Percentiles rank a stretch among this genome's conserved stretches.
These are phyloP conservation scores for Incurvaria masculella DNA, from an alignment of 2,888 invertebrate genomes.

Conservation along the genomic window DNA sequence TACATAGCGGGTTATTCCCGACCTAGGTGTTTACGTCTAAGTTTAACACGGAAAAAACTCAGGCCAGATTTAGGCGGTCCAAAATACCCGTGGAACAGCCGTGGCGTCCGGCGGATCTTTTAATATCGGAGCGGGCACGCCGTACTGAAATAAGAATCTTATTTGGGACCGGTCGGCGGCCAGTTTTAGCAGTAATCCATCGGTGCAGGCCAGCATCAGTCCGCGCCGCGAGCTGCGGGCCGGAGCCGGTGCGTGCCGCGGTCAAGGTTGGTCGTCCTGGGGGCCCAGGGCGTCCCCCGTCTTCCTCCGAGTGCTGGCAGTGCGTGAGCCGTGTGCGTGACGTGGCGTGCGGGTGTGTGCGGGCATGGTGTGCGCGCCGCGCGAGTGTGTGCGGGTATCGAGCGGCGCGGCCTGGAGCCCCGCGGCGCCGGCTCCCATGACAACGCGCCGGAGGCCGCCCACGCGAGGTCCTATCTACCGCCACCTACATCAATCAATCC, in stretches of 20 bases:
- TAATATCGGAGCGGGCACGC: conserved; percentile 11
- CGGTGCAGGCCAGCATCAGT: conserved; percentile 11
- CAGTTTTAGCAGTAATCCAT: conserved; percentile 8
- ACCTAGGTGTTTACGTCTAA: conserved; percentile 45
- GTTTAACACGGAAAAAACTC: conserved; percentile 36
- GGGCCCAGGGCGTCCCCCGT: not conserved
- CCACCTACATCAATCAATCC: conserved; percentile 31
- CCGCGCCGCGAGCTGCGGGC: conserved; percentile 8
- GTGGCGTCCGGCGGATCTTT: conserved; percentile 27
- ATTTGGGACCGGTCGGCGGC: conserved; percentile 32
- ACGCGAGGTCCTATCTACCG: conserved; percentile 30
- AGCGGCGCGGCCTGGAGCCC: conserved; percentile 20
- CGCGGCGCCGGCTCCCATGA: conserved; percentile 42
- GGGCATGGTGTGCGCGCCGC: conserved; percentile 4
- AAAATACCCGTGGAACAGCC: conserved; percentile 43
- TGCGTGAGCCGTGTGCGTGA: not conserved
- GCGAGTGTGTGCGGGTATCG: conserved; percentile 14
- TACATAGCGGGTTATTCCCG: conserved; percentile 47
- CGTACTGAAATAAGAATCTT: conserved; percentile 47
- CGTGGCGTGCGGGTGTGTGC: not conserved
- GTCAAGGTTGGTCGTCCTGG: not conserved
- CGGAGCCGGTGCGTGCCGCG: conserved; percentile 14
- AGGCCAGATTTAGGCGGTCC: conserved; percentile 40
- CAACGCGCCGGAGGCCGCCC: conserved; percentile 39
- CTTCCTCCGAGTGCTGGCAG: not conserved